These are phyloP conservation scores for Cryptomyrus ogoouensis DNA, from an alignment of 2,113 vertebrate genomes.

Conservation along the genomic window DNA sequence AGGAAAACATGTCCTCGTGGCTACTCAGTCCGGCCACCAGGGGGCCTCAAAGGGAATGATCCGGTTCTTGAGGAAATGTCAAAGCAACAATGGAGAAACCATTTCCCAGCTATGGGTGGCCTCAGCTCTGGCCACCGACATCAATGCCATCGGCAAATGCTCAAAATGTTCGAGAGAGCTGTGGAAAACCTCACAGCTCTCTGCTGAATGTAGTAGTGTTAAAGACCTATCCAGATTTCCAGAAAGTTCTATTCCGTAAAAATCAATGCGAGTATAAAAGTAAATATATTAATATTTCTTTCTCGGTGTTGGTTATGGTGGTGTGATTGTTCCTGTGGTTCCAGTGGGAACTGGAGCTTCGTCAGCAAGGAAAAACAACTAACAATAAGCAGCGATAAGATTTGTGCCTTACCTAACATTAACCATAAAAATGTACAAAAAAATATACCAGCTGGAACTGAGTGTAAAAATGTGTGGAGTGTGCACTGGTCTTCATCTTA, in stretches of 20 bases:
- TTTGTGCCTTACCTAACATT: conserved; percentile 35
- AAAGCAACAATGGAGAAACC: not conserved
- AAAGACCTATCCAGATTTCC: not conserved
- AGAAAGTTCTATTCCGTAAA: not conserved
- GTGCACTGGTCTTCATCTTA: conserved; percentile 24
- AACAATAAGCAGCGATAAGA: conserved; percentile 42
- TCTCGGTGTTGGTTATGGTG: not conserved
- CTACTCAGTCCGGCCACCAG: not conserved
- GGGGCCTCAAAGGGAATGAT: not conserved
- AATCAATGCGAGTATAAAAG: conserved; percentile 23
- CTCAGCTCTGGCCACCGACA: not conserved
- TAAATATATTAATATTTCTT: conserved; percentile 37
- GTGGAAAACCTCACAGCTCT: not conserved
- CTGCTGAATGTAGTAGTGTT: not conserved
- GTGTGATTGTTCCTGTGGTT: conserved; percentile 18
- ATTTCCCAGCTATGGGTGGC: not conserved
- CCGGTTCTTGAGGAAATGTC: not conserved
- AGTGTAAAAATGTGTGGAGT: conserved; percentile 46
- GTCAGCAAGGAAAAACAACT: conserved; percentile 8
- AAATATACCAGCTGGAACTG: conserved; percentile 22
- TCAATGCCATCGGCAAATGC: not conserved
- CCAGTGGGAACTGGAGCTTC: conserved; percentile 28
- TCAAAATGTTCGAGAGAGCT: not conserved
- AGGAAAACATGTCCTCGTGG: not conserved
- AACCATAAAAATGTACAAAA: conserved; percentile 30